Evolutionary conservation across 2,888 invertebrate genomes (phyloP).

Genomic region (Harpalus rufipes): DNA sequence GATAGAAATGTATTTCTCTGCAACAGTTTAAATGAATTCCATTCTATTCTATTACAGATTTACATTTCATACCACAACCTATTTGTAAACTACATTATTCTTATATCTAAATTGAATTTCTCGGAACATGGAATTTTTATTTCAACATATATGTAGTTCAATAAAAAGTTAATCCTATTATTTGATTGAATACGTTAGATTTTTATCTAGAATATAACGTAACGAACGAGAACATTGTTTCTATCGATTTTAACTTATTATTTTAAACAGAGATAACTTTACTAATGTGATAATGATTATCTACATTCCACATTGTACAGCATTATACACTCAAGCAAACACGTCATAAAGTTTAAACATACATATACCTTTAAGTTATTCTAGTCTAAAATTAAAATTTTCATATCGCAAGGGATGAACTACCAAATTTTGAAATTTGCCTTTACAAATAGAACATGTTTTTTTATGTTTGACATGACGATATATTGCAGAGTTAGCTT

Average conservation of each 20-base stretch:
- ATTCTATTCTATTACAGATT: not conserved
- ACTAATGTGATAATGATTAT: slow-evolving; percentile 23
- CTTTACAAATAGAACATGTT: not conserved
- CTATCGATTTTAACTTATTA: slow-evolving; percentile 4
- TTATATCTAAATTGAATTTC: not conserved
- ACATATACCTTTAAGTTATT: not conserved
- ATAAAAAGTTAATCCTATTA: slow-evolving; percentile 7
- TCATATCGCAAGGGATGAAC: not conserved
- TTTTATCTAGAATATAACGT: not conserved
- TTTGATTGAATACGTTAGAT: slow-evolving; percentile 7
- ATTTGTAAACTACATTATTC: slow-evolving; percentile 9
- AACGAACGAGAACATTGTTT: not conserved
- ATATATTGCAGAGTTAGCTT: not conserved
- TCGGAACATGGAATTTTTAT: not conserved
- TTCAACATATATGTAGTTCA: not conserved
- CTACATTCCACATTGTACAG: not conserved
- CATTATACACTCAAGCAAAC: not conserved
- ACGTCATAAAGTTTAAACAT: not conserved
- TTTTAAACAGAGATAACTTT: slow-evolving; percentile 2
- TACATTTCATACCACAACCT: not conserved
- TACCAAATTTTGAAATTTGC: not conserved
- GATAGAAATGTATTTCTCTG: slow-evolving; percentile 1
- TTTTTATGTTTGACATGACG: slow-evolving; percentile 3
- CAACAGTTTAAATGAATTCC: slow-evolving; percentile 4
- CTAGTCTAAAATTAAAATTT: not conserved